Base-by-base conservation (phyloP, 2,797 vertebrate genomes). In the Pangasius djambal region DNA sequence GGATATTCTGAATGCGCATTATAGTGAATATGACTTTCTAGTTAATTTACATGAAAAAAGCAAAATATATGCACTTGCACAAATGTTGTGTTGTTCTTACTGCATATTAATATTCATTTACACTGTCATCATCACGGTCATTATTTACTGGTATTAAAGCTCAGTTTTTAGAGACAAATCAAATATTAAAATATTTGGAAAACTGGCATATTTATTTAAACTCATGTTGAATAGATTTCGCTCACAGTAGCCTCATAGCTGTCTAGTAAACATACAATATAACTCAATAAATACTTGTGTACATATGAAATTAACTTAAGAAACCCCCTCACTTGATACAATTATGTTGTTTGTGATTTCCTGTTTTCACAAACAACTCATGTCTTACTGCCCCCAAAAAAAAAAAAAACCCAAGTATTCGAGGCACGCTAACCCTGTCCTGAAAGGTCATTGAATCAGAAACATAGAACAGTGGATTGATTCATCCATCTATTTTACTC, bases 381-480 rank as follows among this genome's bases (percentile, higher is more conserved):
- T 55, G 69, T 78, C 28, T 83, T 84, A 85, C 10, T 2, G 12
- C 25, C 28, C n/a, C 34, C 34, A 6, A 69, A 20, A 28, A n/a
- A 12, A 15, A 28, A 6, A 28, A 28, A 25, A 91, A 91, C 88
- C 72, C 59, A 88, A 83, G 69, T 61, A 89, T 91, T 91, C 52
- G 22, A 86, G 61, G 67, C 72, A 91, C 83, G 85, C n/a, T 88
- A 86, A 89, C 67, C 50, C 79, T 88, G 81, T 88, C 63, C 77
- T 72, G 50, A 31, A 70, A 89, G 85, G 52, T 91, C 70, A 90
- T 4, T 37, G 72, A 75, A 83, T 82, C 65, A 52, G 34, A 83
- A 52, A 83, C 63, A 85, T n/a, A 87, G 50, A 83, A 91, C 90
- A 90, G 84, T 89, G 79, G 83, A 89, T 72, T 77, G 78, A 91